These are phyloP conservation scores for Rhagologus leucostigma DNA, from an alignment of 2,113 vertebrate genomes.

Conservation along the genomic window DNA sequence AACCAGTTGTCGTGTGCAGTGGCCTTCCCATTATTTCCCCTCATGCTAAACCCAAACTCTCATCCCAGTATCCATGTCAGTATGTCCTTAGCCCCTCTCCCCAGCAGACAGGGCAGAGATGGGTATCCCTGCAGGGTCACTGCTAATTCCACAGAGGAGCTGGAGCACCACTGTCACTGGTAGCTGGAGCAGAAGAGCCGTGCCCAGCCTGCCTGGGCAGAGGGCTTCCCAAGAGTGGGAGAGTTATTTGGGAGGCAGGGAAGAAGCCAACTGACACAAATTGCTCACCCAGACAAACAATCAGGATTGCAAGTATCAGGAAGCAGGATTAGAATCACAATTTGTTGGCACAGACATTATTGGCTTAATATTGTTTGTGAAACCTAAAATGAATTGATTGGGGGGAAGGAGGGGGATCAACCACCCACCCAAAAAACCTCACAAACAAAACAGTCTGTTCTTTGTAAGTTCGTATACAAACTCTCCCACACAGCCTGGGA, in stretches of 20 bases:
- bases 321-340: conserved; percentile 19
- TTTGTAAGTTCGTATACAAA: neutral
- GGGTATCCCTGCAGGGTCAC: neutral
- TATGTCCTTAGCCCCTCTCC: neutral
- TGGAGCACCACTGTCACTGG: neutral
- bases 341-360: neutral
- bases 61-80: neutral
- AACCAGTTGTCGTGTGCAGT: neutral
- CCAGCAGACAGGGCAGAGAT: neutral
- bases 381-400: neutral
- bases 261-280: conserved; percentile 1
- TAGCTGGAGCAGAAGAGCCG: neutral
- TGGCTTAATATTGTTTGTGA: conserved; percentile 14
- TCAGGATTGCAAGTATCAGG: neutral
- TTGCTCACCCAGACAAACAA: neutral
- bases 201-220: neutral
- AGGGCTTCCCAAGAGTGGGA: neutral
- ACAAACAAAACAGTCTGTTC: conserved; percentile 25
- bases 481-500: conserved; percentile 31
- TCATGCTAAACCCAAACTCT: neutral
- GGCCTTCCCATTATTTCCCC: neutral
- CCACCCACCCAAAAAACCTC: neutral
- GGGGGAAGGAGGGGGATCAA: neutral
- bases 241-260: neutral
- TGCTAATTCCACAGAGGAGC: neutral